phyloP scores from a whole-genome alignment of 2,888 invertebrate genomes.

The Brachyptera risi region DNA sequence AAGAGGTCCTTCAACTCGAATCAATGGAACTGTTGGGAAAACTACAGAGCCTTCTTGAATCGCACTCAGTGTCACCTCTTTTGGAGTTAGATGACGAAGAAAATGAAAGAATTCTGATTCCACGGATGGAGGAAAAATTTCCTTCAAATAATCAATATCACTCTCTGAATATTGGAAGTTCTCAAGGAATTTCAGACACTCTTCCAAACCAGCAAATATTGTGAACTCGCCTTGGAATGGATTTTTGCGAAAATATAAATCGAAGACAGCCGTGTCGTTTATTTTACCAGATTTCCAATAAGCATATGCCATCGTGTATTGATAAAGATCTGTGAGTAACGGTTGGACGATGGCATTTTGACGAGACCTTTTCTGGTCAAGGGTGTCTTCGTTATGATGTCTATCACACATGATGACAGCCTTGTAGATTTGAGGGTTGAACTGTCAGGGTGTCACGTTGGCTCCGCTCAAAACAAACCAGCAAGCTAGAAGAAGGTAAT shows the following conservation, averaged over 20 bases:
- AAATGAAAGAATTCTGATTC: constrained; percentile 89
- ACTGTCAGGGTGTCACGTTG: no score
- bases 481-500: no score
- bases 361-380: no score
- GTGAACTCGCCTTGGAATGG: constrained; percentile 98
- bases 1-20: constrained; percentile 92
- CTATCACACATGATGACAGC: no score
- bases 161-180: constrained; percentile 91
- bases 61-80: constrained; percentile 81
- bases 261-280: constrained; percentile 89
- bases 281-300: constrained; percentile 97
- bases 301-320: constrained; percentile 99
- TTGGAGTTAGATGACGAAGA: constrained; percentile 73
- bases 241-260: constrained; percentile 94
- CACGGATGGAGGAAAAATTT: constrained; percentile 75
- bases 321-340: constrained; percentile 92
- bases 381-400: no score
- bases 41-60: constrained; percentile 73
- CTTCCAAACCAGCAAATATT: constrained; percentile 95
- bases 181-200: constrained; percentile 87
- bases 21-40: constrained; percentile 76
- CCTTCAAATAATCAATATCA: constrained; percentile 87
- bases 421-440: no score
- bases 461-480: no score
- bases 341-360: constrained; percentile 87